These are phyloP conservation scores for Agrilus biguttatus DNA, from an alignment of 2,888 invertebrate species.

Conservation along the genomic window DNA sequence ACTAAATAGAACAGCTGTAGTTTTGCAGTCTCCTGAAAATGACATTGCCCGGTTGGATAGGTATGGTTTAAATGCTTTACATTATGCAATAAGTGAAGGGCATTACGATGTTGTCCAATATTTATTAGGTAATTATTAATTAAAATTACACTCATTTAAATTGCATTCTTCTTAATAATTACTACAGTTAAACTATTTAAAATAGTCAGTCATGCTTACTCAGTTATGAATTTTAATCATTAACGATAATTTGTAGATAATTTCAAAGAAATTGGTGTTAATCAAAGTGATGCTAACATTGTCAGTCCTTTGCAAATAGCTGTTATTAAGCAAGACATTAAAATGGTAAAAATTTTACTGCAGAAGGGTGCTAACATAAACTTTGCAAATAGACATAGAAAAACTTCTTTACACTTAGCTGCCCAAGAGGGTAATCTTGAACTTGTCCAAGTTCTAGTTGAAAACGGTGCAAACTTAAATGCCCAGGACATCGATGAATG, in stretches of 20 bases:
- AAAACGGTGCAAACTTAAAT: constrained; percentile 26
- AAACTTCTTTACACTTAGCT: constrained; percentile 30
- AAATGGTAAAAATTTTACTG: constrained; percentile 41
- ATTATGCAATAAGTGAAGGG: constrained; percentile 59
- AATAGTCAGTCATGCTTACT: no score
- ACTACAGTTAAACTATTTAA: no score
- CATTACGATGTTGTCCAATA: constrained; percentile 45
- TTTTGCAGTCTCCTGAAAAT: constrained; percentile 22
- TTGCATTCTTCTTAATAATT: no score
- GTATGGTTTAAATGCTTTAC: constrained; percentile 51
- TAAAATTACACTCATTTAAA: no score
- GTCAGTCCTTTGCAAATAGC: constrained; percentile 56
- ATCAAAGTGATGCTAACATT: constrained; percentile 49
- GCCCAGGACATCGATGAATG: constrained; percentile 30
- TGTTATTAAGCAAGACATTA: constrained; percentile 39
- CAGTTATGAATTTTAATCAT: no score
- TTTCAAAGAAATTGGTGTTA: constrained; percentile 43
- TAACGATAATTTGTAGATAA: constrained; percentile 10
- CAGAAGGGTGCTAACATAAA: constrained; percentile 47
- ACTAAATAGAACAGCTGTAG: constrained; percentile 44
- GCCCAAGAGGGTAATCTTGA: constrained; percentile 15
- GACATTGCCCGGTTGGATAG: constrained; percentile 49
- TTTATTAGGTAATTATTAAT: constrained; percentile 25
- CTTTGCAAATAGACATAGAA: constrained; percentile 22
- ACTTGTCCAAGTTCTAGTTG: constrained; percentile 22